Conservation (phyloP, 2,888 invertebrate genomes). For the Mesorhabditis sp. region DNA sequence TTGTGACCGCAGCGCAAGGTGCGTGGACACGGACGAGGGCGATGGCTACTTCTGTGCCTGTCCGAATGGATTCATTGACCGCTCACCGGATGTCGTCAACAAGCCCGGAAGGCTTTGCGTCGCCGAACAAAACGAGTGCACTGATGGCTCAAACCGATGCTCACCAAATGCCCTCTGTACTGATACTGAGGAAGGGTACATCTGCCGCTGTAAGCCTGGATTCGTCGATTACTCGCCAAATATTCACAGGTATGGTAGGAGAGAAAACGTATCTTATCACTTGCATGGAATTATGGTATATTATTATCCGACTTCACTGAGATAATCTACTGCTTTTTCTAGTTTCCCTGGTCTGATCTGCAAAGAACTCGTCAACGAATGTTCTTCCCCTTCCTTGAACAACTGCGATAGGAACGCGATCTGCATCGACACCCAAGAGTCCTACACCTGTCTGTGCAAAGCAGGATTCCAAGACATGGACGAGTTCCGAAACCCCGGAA, state of each 20-base stretch:
- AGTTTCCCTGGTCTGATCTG: constrained; percentile 51
- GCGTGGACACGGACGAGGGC: constrained; percentile 54
- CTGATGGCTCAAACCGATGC: constrained; percentile 47
- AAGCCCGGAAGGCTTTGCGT: constrained; percentile 53
- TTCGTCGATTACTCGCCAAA: constrained; percentile 58
- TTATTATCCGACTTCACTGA: too few relatives aligned
- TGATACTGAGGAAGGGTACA: constrained; percentile 53
- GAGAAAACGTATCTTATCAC: background rate
- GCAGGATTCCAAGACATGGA: constrained; percentile 54
- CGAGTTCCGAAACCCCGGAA: constrained; percentile 55
- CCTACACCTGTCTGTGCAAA: constrained; percentile 26
- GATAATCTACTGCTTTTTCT: constrained; percentile 2
- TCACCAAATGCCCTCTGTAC: constrained; percentile 55
- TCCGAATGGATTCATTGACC: constrained; percentile 49
- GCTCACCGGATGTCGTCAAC: constrained; percentile 42
- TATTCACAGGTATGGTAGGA: constrained; percentile 32
- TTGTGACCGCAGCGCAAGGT: constrained; percentile 53
- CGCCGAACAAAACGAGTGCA: constrained; percentile 55
- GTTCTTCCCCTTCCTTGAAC: constrained; percentile 39
- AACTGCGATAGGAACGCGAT: constrained; percentile 52
- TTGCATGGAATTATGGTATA: too few relatives aligned
- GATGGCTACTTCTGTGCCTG: constrained; percentile 52
- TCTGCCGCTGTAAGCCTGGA: constrained; percentile 56
- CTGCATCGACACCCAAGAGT: constrained; percentile 55
- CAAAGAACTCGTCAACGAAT: constrained; percentile 53